A percentile compares a stretch with the other conserved stretches of the same genome.
These are phyloP conservation scores for Sebastes fasciatus DNA, from an alignment of 2,113 vertebrate species.

Conservation along the genomic window DNA sequence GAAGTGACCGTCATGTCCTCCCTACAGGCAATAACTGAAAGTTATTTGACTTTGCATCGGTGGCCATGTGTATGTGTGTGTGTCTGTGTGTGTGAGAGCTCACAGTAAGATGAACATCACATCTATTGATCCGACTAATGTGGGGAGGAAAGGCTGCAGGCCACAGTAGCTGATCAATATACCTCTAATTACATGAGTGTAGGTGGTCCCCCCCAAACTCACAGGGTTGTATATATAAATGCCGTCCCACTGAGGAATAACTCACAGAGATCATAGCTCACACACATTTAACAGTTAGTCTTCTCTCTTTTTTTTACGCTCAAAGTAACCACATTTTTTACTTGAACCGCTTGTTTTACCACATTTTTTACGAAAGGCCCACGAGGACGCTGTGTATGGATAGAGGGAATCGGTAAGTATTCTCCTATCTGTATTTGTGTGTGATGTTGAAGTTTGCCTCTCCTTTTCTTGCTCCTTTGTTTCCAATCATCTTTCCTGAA, in stretches of 20 bases:
- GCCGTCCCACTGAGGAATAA: constrained; percentile 51
- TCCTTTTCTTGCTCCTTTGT: not conserved
- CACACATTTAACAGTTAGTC: constrained; percentile 18
- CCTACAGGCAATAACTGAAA: constrained; percentile 67
- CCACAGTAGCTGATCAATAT: constrained; percentile 82
- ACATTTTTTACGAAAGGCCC: not conserved
- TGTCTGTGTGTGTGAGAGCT: constrained; percentile 26
- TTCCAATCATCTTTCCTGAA: constrained; percentile 4
- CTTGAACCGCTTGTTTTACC: not conserved
- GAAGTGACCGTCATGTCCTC: constrained; percentile 60
- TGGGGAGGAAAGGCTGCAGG: constrained; percentile 83
- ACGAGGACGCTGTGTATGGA: not conserved
- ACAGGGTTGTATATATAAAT: constrained; percentile 80
- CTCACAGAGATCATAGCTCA: constrained; percentile 44
- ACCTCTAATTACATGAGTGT: constrained; percentile 80
- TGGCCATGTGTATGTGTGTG: constrained; percentile 3
- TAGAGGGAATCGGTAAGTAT: constrained; percentile 53
- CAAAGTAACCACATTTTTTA: not conserved
- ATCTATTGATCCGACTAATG: constrained; percentile 86
- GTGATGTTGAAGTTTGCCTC: not conserved
- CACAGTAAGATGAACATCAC: constrained; percentile 80
- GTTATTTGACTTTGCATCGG: constrained; percentile 57
- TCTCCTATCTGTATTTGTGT: constrained; percentile 3
- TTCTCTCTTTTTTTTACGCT: constrained; percentile 6
- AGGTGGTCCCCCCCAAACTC: constrained; percentile 59